Evolutionary conservation across 2,888 invertebrate genomes (phyloP), one percentile per base, ranked within the genome.

Genomic region (Myopa testacea): DNA sequence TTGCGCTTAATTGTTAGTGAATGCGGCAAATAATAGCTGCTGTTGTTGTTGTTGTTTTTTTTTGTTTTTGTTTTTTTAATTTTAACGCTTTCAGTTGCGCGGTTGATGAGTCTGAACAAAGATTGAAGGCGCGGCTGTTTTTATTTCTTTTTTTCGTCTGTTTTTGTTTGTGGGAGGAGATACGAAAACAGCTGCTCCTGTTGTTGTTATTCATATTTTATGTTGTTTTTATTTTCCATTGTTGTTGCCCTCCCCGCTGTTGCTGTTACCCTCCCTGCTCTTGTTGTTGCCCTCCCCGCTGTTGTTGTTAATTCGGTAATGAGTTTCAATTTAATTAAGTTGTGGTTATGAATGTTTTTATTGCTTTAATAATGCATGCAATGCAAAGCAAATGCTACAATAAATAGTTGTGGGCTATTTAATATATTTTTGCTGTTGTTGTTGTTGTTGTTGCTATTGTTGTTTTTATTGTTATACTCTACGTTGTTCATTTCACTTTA

Each of bases 291-390:
- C 40, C n/a, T 37, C n/a, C 67, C 50, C n/a, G 68, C 45, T 69
- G 68, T 19, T 63, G 62, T 26, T 55, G 78, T 38, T 80, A 40
- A 75, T 77, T 80, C 81, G 79, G 79, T 81, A 82, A 80, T 82
- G 80, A 79, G 81, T 79, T 84, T 81, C 81, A 84, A 82, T 84
- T 85, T 84, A 86, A 85, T 86, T 85, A 84, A 84, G 83, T 84
- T 85, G 86, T 77, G 85, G 84, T 82, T 80, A 77, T 78, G 82
- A 82, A 84, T 81, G 81, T 80, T 82, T 82, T 86, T 83, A 81
- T 82, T 82, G 79, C 81, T 82, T 84, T 76, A 82, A 82, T 84
- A 81, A 84, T 84, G 81, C 76, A 81, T 74, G 79, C 69, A 71
- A 50, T 63, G 63, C 34, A 65, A 34, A 65, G 74, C 55, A 71